These are phyloP conservation scores for Hoplodrina blanda DNA, from an alignment of 2,888 invertebrate genomes.

Conservation along the genomic window DNA sequence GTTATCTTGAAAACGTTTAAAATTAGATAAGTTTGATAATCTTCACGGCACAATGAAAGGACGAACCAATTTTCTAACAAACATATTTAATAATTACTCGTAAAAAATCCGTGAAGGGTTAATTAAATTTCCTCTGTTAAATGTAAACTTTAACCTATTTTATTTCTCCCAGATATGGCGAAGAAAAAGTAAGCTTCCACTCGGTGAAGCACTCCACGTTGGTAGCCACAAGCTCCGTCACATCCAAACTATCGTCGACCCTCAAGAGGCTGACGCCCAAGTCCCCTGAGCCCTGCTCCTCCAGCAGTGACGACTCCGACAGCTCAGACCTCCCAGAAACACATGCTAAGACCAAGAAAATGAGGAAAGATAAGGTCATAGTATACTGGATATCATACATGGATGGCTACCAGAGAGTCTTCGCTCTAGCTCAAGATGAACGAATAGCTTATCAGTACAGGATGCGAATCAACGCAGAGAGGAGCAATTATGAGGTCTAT, in stretches of 20 bases:
- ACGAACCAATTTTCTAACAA: not conserved
- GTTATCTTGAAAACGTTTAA: not conserved
- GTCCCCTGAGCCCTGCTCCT: conserved; percentile 89
- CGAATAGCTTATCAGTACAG: conserved; percentile 92
- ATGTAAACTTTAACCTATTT: not conserved
- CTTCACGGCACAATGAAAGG: not conserved
- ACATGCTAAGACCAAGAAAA: conserved; percentile 90
- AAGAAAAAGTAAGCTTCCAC: conserved; percentile 93
- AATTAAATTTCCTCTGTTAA: not conserved
- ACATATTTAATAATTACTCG: not conserved
- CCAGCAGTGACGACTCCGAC: conserved; percentile 92
- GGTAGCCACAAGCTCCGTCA: conserved; percentile 85
- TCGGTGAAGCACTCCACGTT: conserved; percentile 91
- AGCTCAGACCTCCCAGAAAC: conserved; percentile 85
- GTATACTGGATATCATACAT: conserved; percentile 96
- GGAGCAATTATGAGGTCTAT: conserved; percentile 92
- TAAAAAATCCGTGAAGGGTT: too few relatives aligned
- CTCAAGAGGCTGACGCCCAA: conserved; percentile 88
- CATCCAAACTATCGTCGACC: conserved; percentile 90
- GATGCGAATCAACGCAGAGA: conserved; percentile 92
- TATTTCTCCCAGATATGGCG: conserved; percentile 89
- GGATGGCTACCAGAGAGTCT: conserved; percentile 93
- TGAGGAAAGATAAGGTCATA: conserved; percentile 93
- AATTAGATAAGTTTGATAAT: not conserved
- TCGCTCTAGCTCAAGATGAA: conserved; percentile 94